Percentiles rank a stretch among this genome's conserved stretches.
Conservation (phyloP, 2,113 vertebrate genomes). For the Turdus rufiventris region DNA sequence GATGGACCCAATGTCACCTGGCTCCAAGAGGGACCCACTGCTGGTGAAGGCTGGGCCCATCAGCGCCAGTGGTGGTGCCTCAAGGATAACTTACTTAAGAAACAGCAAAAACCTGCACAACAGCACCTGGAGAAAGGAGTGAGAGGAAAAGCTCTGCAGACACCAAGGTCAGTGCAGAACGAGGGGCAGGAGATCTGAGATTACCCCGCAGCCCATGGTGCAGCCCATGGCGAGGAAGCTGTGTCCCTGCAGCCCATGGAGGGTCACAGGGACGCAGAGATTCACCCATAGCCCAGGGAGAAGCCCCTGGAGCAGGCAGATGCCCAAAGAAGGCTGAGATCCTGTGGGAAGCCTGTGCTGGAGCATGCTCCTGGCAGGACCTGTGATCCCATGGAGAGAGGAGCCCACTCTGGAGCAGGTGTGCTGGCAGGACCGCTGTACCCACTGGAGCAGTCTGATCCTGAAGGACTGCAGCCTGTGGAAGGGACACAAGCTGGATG, state of each 20-base stretch:
- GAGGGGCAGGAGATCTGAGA: background rate
- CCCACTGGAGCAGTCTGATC: background rate
- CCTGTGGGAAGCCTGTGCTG: background rate
- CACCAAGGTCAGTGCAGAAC: background rate
- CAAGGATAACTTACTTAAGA: background rate
- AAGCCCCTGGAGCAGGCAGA: background rate
- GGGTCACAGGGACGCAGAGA: background rate
- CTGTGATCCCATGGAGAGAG: background rate
- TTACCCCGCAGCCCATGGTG: background rate
- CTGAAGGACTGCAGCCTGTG: background rate
- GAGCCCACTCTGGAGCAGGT: background rate
- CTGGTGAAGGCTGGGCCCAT: background rate
- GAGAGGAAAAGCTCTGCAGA: background rate
- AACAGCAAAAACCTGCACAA: background rate
- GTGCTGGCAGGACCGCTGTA: background rate
- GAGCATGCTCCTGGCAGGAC: background rate
- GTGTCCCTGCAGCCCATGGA: background rate
- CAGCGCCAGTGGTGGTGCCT: background rate
- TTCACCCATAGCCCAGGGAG: background rate
- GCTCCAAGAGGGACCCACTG: background rate
- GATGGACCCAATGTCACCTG: background rate
- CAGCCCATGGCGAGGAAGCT: background rate
- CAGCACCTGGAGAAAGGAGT: background rate
- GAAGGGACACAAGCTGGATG: background rate
- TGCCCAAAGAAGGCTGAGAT: background rate